phyloP scores from a whole-genome alignment of 1,140 invertebrate genomes.

The Muscidifurax raptorellus region DNA sequence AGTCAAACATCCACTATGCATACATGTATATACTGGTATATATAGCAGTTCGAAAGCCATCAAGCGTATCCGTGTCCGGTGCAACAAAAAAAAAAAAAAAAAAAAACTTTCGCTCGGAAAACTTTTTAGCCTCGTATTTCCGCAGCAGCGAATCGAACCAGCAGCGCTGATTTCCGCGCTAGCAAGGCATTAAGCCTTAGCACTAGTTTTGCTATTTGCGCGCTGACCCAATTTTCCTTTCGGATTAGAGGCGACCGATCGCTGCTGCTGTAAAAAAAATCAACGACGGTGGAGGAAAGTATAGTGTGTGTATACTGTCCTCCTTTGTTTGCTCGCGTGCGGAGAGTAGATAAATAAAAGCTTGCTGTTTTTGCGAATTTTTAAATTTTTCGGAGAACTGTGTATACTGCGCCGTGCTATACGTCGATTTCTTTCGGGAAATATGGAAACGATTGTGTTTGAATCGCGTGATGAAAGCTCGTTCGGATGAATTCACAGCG shows the following conservation, averaged over 20 bases:
- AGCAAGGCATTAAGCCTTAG: neutral
- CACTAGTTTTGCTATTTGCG: neutral
- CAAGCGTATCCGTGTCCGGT: neutral
- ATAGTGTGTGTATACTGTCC: neutral
- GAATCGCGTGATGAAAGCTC: no score
- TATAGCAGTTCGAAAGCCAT: neutral
- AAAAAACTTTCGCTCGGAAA: constrained; percentile 25
- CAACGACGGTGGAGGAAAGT: neutral
- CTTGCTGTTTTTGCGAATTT: no score
- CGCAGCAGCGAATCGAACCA: neutral
- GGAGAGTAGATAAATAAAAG: no score
- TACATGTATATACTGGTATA: neutral
- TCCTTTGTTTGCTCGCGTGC: neutral
- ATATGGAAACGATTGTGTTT: no score
- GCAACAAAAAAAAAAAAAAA: constrained; percentile 27
- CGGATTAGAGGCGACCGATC: neutral
- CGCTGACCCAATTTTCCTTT: constrained; percentile 19
- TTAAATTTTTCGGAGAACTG: no score
- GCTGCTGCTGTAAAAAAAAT: neutral
- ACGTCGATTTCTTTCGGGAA: no score
- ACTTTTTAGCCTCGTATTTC: constrained; percentile 17
- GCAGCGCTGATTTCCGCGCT: neutral
- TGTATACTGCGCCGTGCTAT: no score
- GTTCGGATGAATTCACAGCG: no score
- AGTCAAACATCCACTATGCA: neutral